These are phyloP conservation scores for Toxotes chatareus DNA, from an alignment of 2,113 vertebrate genomes.

Conservation along the genomic window DNA sequence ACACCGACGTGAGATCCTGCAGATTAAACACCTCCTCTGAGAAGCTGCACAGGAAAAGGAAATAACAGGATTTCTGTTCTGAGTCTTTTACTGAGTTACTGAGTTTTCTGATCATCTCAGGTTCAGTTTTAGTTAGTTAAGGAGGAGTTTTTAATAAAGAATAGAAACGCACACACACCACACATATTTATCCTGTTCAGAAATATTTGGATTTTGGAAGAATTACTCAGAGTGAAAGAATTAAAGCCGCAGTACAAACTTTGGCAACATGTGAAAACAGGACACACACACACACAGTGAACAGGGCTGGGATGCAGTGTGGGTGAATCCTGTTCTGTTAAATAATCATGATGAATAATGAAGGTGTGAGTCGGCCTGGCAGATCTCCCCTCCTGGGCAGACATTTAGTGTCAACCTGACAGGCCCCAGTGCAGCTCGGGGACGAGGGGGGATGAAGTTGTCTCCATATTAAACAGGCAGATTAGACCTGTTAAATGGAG, in stretches of 20 bases:
- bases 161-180: too few species aligned
- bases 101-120: too few species aligned
- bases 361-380: conserved; percentile 45
- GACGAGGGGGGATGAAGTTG: conserved; percentile 40
- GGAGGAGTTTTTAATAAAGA: too few species aligned
- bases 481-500: conserved; percentile 69
- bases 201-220: too few species aligned
- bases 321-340: conserved; percentile 44
- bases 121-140: too few species aligned
- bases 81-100: too few species aligned
- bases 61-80: too few species aligned
- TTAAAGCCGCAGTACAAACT: neutral
- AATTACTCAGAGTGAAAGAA: too few species aligned
- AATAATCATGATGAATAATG: conserved; percentile 82
- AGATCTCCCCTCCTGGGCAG: conserved; percentile 56
- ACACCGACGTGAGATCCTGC: neutral
- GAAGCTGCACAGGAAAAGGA: too few species aligned
- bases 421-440: conserved; percentile 67
- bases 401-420: conserved; percentile 79
- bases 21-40: too few species aligned
- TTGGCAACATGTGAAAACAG: neutral
- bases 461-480: conserved; percentile 78
- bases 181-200: too few species aligned
- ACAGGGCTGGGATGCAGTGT: conserved; percentile 1
- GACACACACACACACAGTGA: too few species aligned